Percentiles rank a stretch among this genome's conserved stretches.
Conservation (phyloP, 1,140 invertebrate genomes). For the Contarinia nasturtii region DNA sequence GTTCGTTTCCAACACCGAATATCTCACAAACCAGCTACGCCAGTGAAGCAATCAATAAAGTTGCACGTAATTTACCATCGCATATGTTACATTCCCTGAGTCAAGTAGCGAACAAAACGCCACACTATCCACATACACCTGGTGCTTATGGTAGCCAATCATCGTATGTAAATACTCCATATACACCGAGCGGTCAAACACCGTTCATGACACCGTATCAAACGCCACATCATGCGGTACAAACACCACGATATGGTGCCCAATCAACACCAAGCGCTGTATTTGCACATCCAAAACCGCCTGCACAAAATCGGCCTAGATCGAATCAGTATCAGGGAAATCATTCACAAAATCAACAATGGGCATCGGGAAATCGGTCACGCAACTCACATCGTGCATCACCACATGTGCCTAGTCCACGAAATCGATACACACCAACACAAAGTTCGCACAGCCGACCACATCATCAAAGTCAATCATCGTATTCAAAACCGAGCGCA, state of each 20-base stretch:
- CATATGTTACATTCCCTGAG: conserved; percentile 53
- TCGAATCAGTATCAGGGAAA: conserved; percentile 10
- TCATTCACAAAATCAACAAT: conserved; percentile 7
- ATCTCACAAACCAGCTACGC: conserved; percentile 13
- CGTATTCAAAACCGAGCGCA: neutral
- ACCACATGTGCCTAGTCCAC: conserved; percentile 12
- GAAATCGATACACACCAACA: neutral
- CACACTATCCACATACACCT: conserved; percentile 43
- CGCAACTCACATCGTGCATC: conserved; percentile 7
- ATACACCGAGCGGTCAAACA: conserved; percentile 76
- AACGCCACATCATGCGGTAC: conserved; percentile 39
- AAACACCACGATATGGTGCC: conserved; percentile 38
- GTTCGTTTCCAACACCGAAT: conserved; percentile 49
- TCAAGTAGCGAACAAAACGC: conserved; percentile 45
- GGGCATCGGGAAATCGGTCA: neutral
- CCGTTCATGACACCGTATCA: conserved; percentile 80
- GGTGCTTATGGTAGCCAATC: conserved; percentile 26
- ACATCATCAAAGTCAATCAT: neutral
- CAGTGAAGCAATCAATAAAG: conserved; percentile 46
- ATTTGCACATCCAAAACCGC: conserved; percentile 37
- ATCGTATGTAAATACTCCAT: conserved; percentile 44
- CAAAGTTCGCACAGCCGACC: no score
- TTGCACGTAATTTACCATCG: conserved; percentile 48
- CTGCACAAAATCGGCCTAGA: conserved; percentile 21
- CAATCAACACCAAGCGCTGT: conserved; percentile 33